Base-by-base conservation (phyloP, 2,888 invertebrate species). In the Nebria brevicollis region DNA sequence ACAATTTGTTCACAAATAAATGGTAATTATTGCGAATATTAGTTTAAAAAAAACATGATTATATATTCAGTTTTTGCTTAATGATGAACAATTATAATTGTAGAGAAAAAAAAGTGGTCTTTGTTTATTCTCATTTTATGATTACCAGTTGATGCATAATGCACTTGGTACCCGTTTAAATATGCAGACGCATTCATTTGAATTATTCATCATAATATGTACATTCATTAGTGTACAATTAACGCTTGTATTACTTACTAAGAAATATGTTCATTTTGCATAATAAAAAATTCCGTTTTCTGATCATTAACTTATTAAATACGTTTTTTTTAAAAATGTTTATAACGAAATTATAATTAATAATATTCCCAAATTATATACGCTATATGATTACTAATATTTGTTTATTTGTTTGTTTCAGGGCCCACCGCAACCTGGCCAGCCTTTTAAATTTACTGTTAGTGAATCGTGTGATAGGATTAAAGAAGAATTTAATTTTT, bases 401-500 rank as follows among this genome's bases (percentile, higher is more conserved):
- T 2, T 54, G 4, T 8, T 54, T 54, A 5, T 54, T 20, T 70
- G 8, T 70, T 11, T 20, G 26, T 70, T 91, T 83, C 92, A 95
- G 95, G 95, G 95, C 87, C 95, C 95, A 84, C 95, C 95, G 84
- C 97, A 96, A 88, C 95, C 96, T 84, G 96, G 96, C 66, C 97
- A 97, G 90, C 96, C 96, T 83, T 96, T 97, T 89, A 97, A 97
- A 91, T 97, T 97, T 90, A 97, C 97, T 83, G 95, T 98, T 83
- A 94, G 94, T 80, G 98, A 98, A 90, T 95, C 96, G 83, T 97
- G 97, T 90, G 97, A 98, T 90, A 92, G 97, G 89, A 97, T 98
- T 86, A 98, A 98, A 89, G 97, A 98, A 89, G 97, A 98, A 90
- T 98, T 98, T 89, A 96, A 95, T 90, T 97, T 97, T 90, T 92